Evolutionary conservation across 2,113 vertebrate genomes (phyloP).

Genomic region (Heliornis fulica): DNA sequence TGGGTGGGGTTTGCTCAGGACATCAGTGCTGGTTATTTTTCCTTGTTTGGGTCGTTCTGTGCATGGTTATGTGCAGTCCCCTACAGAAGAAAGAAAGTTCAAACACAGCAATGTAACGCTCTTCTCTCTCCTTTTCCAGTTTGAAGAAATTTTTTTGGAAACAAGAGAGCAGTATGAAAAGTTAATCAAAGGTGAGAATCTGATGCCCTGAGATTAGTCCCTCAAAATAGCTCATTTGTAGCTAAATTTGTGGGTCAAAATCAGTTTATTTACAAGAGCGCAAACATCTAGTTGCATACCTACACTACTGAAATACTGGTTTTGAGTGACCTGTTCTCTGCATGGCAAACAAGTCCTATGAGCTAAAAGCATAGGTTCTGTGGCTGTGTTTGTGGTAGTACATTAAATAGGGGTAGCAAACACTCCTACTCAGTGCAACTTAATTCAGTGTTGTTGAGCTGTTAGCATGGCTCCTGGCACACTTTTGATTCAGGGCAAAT

Average conservation of each 20-base stretch:
- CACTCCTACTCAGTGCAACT: background rate
- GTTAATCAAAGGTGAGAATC: slow-evolving; percentile 78
- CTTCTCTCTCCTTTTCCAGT: slow-evolving; percentile 68
- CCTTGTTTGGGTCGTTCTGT: background rate
- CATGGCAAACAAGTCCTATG: background rate
- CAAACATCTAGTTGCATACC: background rate
- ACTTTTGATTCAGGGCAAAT: background rate
- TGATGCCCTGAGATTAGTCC: background rate
- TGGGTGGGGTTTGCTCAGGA: background rate
- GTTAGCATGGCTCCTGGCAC: background rate
- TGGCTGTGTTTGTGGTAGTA: background rate
- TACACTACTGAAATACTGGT: background rate
- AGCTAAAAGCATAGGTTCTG: background rate
- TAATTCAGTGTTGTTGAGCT: background rate
- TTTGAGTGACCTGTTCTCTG: background rate
- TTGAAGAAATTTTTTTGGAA: slow-evolving; percentile 84
- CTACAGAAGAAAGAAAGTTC: background rate
- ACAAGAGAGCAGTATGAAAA: slow-evolving; percentile 80
- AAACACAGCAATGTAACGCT: background rate
- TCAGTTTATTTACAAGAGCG: background rate
- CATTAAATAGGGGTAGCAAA: background rate
- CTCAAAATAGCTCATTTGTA: background rate
- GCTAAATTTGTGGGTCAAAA: background rate
- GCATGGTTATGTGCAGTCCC: background rate
- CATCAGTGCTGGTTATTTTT: background rate